Evolutionary conservation across 1,140 invertebrate genomes (phyloP), one percentile per base, ranked within the genome.

Genomic region (Platyscapa corneri): DNA sequence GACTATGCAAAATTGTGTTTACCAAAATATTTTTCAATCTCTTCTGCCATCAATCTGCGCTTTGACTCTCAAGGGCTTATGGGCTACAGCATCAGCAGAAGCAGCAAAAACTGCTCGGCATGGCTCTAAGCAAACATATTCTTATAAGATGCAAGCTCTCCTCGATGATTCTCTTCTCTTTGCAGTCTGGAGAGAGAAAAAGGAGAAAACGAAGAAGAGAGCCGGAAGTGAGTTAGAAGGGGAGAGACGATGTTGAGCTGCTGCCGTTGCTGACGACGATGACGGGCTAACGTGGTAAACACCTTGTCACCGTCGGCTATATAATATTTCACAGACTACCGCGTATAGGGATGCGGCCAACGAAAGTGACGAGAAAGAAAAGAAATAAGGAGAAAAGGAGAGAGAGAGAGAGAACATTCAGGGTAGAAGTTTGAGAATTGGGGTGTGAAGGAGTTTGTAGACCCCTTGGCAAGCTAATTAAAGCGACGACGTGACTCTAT

Each of bases 271-370:
- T 23, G 67, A 10, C 32, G 49, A 76, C 78, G 84, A 49, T 82
- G 84, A 82, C 78, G 79, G 64, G 84, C 72, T 60, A 82, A 82
- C 84, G 84, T 65, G 84, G 84, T 86, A 86, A 86, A 86, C 84
- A 86, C 79, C 84, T 86, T 82, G 84, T 86, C 84, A 86, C 84
- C 84, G 67, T 67, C 74, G 79, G 79, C 84, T 39, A 70, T 86
- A 67, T 70, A 77, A 86, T 82, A 86, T 86, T 86, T 86, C 84
- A 86, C 79, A 32, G 70, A 70, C 84, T 85, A 85, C 77, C 78
- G 84, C 37, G 49, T 53, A 23, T 53, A 79, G 79, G 83, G 76
- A 78, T 74, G 34, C 42, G 53, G 42, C 64, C 49, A 77, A 77
- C 34, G 53, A 74, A 80, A 85, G 77, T 85, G 67, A 85, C 60